Evolutionary conservation across 2,888 invertebrate species (phyloP), one percentile per base, ranked within the genome.

Genomic region (Seira musarum): DNA sequence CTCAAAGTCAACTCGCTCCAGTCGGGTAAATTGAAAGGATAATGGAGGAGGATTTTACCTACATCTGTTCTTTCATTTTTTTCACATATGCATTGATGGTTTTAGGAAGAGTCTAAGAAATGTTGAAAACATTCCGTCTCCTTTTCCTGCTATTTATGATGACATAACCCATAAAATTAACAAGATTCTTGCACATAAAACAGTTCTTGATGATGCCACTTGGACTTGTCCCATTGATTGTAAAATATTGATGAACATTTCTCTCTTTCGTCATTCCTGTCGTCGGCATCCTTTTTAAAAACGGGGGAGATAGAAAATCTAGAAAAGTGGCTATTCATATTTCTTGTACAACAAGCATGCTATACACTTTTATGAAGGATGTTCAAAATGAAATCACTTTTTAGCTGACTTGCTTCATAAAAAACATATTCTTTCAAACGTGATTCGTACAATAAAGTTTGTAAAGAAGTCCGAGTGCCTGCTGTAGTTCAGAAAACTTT

Each of bases 101-200:
- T 40, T 13, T 40, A 40, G 40, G 40, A 40, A 6, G 6, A n/a
- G n/a, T n/a, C n/a, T n/a, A n/a, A n/a, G n/a, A n/a, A n/a, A 40
- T 40, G 40, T 40, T 40, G 6, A 40, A 8, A 40, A 40, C 6
- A 40, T n/a, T n/a, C 57, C 57, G 57, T 57, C 17, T 57, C 5
- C 57, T 57, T 57, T 17, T 57, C 57, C 57, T 57, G 10, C n/a
- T 73, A 80, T 80, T 80, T 80, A 80, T 63, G 79, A 80, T 65
- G 73, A 80, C 79, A 80, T 80, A 73, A 69, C 57, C 79, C 79
- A 80, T 80, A 80, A 80, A 80, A 80, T 80, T 80, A 80, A 80
- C 79, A 80, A 80, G 79, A 80, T 65, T 69, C 68, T 80, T 64
- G 46, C 68, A 65, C 79, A 80, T 80, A 80, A 80, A 80, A 73